Evolutionary conservation across 2,797 vertebrate species (phyloP), one percentile per base, ranked within the genome.

Genomic region (Oryzias sinensis): DNA sequence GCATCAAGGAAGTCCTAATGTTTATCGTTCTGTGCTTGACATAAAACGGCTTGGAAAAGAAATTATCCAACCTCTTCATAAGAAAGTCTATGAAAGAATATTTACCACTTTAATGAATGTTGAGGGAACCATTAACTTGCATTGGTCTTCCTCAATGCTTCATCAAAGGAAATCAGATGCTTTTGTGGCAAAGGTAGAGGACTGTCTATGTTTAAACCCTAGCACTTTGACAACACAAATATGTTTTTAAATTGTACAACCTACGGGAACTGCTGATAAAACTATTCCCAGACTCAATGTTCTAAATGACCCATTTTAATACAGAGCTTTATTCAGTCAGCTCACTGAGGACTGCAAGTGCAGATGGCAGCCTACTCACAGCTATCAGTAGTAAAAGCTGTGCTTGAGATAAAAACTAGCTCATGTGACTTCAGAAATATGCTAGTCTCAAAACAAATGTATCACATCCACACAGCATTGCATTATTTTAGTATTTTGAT

Each of bases 271-370:
- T 52, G 49, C 48, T 49, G 49, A 42, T 62, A 64, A 69, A 86
- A 73, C 57, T 18, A 75, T 81, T 85, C 75, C 74, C 76, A 81
- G 76, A 62, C 51, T 70, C 37, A 22, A 54, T 54, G 60, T 48
- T 52, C 59, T 66, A 69, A 72, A 83, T 76, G 71, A 63, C 50
- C 47, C 58, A 25, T 56, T 69, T 69, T 82, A 67, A 60, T 66
- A 86, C 74, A 78, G 83, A 64, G 63, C 49, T 57, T 76, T 62
- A 68, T 84, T 85, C 77, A 77, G 82, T 58, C 62, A 67, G 61
- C 48, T 59, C 29, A 54, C 63, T 62, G 69, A 82, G 64, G 70
- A 59, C 4, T 79, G 75, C 72, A 61, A 74, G 74, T 59, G 70
- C 66, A 84, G 76, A 77, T 70, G 80, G 72, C 72, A 63, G 74